Evolutionary conservation across 2,113 vertebrate genomes (phyloP).

Genomic region (Aythya baeri): DNA sequence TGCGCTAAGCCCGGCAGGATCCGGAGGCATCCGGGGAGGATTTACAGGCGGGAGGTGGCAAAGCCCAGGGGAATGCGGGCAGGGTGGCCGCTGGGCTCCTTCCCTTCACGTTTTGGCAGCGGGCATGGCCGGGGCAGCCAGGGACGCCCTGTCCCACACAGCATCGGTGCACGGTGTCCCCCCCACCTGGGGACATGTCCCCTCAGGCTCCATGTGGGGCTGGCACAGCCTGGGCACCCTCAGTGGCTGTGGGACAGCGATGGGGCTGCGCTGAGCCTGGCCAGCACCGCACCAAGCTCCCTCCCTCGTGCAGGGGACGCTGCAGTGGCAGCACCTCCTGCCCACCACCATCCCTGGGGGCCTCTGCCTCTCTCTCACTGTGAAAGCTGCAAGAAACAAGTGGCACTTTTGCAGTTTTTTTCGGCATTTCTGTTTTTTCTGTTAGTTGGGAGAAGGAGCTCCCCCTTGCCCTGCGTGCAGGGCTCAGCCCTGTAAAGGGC

Average conservation of each 20-base stretch:
- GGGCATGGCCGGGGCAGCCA: accelerated
- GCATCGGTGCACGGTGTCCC: neutral
- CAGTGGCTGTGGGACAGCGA: neutral
- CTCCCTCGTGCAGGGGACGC: neutral
- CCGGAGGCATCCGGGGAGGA: accelerated
- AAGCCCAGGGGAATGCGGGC: neutral
- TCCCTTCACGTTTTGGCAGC: accelerated
- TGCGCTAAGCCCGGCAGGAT: accelerated
- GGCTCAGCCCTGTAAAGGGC: neutral
- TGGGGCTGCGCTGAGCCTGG: neutral
- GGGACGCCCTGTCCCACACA: accelerated
- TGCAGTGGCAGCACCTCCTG: accelerated
- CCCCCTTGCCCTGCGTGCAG: accelerated
- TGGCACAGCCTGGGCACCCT: accelerated
- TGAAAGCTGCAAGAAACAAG: neutral
- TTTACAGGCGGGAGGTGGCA: neutral
- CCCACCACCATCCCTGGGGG: too few relatives aligned
- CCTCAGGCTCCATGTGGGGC: too few relatives aligned
- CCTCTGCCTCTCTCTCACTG: neutral
- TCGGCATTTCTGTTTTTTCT: neutral
- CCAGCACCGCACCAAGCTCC: neutral
- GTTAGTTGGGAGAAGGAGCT: accelerated
- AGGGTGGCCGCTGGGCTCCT: neutral
- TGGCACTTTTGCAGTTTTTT: accelerated
- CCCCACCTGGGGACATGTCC: accelerated